Percentiles rank a stretch among this genome's conserved stretches.
phyloP scores from a whole-genome alignment of 1,140 invertebrate genomes.

The Andricus grossulariae region DNA sequence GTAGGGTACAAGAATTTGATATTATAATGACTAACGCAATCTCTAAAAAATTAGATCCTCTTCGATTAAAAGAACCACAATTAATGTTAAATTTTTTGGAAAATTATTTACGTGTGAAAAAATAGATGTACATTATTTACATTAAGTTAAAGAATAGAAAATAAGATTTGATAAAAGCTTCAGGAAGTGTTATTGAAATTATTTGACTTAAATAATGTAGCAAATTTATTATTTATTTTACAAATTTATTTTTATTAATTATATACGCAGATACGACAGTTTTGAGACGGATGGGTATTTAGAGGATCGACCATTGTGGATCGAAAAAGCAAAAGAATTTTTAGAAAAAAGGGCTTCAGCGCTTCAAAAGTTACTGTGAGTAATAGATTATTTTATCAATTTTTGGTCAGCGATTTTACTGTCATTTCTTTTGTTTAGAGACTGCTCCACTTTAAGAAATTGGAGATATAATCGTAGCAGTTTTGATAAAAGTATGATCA shows the following conservation, averaged over 20 bases:
- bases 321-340: constrained; percentile 56
- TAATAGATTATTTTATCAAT: constrained; percentile 24
- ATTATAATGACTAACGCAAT: constrained; percentile 62
- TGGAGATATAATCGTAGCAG: constrained; percentile 61
- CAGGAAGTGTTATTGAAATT: too few relatives aligned
- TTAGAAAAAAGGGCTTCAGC: constrained; percentile 49
- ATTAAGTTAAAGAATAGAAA: too few relatives aligned
- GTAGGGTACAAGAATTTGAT: constrained; percentile 52
- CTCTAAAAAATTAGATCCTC: constrained; percentile 56
- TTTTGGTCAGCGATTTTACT: not conserved
- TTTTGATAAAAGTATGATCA: constrained; percentile 59
- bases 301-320: constrained; percentile 51
- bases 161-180: too few relatives aligned
- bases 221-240: constrained; percentile 10
- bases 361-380: constrained; percentile 64
- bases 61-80: constrained; percentile 56
- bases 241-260: constrained; percentile 33
- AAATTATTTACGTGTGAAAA: constrained; percentile 58
- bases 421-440: constrained; percentile 46
- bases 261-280: constrained; percentile 55
- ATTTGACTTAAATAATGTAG: too few relatives aligned
- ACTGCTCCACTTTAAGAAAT: constrained; percentile 52
- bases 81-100: constrained; percentile 62
- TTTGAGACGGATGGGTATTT: constrained; percentile 44
- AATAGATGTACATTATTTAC: constrained; percentile 16